These are phyloP conservation scores for Apteryx mantelli DNA, from an alignment of 2,113 vertebrate genomes.

Conservation along the genomic window DNA sequence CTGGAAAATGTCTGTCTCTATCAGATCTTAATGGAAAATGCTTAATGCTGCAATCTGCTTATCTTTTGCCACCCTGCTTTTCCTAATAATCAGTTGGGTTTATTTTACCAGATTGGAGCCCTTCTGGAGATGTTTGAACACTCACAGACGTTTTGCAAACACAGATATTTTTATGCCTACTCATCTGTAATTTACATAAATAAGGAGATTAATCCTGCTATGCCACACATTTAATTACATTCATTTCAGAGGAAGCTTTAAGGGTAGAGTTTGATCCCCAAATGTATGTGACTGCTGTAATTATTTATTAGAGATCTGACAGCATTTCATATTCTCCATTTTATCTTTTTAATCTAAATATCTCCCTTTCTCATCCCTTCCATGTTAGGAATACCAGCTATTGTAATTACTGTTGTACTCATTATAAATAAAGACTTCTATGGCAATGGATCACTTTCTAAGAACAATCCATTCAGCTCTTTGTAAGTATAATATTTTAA, in stretches of 20 bases:
- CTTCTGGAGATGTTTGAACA: conserved; percentile 71
- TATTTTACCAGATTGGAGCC: conserved; percentile 70
- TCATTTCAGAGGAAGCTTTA: background rate
- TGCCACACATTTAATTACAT: background rate
- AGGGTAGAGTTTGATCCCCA: background rate
- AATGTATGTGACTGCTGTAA: background rate
- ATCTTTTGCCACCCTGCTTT: conserved; percentile 31
- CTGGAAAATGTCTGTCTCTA: background rate
- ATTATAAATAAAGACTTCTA: conserved; percentile 81
- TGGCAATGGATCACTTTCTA: conserved; percentile 47
- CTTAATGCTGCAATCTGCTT: conserved; percentile 33
- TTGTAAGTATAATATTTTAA: conserved; percentile 82
- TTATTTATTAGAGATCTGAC: background rate
- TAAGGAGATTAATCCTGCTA: conserved; percentile 13
- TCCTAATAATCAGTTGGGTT: conserved; percentile 55
- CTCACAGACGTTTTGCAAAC: conserved; percentile 75
- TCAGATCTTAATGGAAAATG: background rate
- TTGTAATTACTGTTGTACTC: conserved; percentile 80
- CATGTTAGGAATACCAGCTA: conserved; percentile 83
- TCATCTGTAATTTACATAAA: conserved; percentile 66
- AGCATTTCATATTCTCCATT: background rate
- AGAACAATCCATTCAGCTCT: background rate
- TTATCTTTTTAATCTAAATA: background rate
- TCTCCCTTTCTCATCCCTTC: conserved; percentile 19
- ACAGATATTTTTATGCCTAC: conserved; percentile 63